Conservation (phyloP, 2,888 invertebrate species). For the Himalopsyche anomala region DNA sequence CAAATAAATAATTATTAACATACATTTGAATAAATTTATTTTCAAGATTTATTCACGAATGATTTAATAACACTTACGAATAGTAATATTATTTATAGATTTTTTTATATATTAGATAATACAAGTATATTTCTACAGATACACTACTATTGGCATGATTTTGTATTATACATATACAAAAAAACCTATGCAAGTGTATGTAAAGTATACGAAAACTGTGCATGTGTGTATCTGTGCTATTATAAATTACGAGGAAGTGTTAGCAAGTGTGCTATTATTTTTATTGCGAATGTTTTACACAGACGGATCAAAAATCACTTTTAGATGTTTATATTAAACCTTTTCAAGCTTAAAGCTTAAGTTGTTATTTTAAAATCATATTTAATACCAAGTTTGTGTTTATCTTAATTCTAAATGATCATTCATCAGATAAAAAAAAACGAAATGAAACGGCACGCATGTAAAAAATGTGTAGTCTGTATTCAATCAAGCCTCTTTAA, state of each 20-base stretch:
- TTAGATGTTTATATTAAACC: not conserved
- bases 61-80: slow-evolving; percentile 42
- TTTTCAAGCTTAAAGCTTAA: not conserved
- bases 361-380: too few relatives aligned
- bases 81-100: slow-evolving; percentile 38
- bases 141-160: not conserved
- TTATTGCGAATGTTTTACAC: not conserved
- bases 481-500: too few relatives aligned
- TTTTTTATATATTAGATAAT: slow-evolving; percentile 34
- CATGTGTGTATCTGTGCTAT: not conserved
- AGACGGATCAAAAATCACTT: slow-evolving; percentile 21
- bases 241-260: slow-evolving; percentile 40
- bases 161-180: not conserved
- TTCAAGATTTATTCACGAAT: slow-evolving; percentile 39
- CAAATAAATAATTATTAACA: slow-evolving; percentile 39
- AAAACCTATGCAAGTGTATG: not conserved
- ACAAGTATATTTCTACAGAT: not conserved
- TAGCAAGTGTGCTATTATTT: slow-evolving; percentile 36
- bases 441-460: too few relatives aligned
- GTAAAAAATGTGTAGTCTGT: too few relatives aligned
- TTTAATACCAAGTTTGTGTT: too few relatives aligned
- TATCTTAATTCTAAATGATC: too few relatives aligned
- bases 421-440: too few relatives aligned
- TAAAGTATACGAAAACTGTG: not conserved
- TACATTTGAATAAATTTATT: slow-evolving; percentile 39